These are phyloP conservation scores for Pao palembangensis DNA, from an alignment of 2,113 vertebrate genomes.

Conservation along the genomic window DNA sequence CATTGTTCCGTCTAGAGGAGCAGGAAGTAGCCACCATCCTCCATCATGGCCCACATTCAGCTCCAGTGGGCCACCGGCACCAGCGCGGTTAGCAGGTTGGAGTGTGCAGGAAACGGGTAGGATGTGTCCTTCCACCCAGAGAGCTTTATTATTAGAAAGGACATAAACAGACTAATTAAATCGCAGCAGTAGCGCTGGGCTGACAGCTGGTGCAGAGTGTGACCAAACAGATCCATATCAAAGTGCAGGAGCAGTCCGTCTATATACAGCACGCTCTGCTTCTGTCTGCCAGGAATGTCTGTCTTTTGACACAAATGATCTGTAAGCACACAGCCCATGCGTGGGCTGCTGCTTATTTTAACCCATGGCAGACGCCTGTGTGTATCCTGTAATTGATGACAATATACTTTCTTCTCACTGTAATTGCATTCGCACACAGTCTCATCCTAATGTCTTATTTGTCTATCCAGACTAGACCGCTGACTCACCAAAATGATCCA, in stretches of 20 bases:
- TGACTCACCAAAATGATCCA: conserved; percentile 48
- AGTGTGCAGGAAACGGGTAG: conserved; percentile 79
- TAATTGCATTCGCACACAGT: conserved; percentile 25
- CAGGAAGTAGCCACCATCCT: conserved; percentile 64
- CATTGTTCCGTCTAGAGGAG: conserved; percentile 58
- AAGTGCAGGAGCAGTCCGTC: conserved; percentile 81
- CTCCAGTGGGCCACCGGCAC: conserved; percentile 79
- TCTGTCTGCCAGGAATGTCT: conserved; percentile 18
- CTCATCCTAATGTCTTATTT: conserved; percentile 47
- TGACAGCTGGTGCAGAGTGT: conserved; percentile 99
- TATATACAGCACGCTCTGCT: conserved; percentile 33
- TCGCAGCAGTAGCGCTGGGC: conserved; percentile 97
- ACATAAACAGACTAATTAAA: conserved; percentile 99
- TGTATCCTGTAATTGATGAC: background rate
- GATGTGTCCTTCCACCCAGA: conserved; percentile 98
- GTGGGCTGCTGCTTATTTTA: background rate
- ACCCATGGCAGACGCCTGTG: conserved; percentile 18
- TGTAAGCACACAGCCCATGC: conserved; percentile 2
- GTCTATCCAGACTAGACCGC: conserved; percentile 26
- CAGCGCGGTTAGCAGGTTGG: conserved; percentile 70
- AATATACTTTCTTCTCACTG: conserved; percentile 17
- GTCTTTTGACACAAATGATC: conserved; percentile 19
- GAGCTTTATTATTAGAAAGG: conserved; percentile 99
- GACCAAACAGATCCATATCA: conserved; percentile 98
- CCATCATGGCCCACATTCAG: conserved; percentile 85